These are phyloP conservation scores for Clanis bilineata DNA, from an alignment of 2,888 invertebrate species.

Conservation along the genomic window DNA sequence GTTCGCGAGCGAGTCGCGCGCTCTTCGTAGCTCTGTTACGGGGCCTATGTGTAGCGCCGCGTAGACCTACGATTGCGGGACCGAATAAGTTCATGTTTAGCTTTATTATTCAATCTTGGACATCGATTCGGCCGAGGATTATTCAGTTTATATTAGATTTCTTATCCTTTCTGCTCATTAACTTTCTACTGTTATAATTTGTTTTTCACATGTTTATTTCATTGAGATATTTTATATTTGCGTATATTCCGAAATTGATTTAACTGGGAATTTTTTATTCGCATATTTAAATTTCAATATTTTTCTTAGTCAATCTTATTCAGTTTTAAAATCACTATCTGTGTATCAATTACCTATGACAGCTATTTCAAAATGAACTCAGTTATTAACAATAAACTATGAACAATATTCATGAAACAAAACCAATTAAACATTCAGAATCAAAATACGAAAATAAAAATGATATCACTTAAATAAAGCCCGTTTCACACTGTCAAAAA, in stretches of 20 bases:
- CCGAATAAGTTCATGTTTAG: not conserved
- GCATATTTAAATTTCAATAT: no score
- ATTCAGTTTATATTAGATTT: not conserved
- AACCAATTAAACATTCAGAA: not conserved
- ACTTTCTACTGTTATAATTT: not conserved
- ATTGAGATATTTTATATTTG: no score
- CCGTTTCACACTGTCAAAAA: slow-evolving; percentile 58
- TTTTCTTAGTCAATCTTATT: no score
- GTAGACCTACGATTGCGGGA: slow-evolving; percentile 8
- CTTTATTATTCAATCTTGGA: not conserved
- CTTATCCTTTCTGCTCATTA: not conserved
- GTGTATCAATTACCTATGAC: no score
- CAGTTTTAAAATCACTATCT: no score
- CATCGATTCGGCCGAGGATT: not conserved
- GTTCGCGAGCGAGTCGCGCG: slow-evolving; percentile 9
- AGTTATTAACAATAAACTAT: no score
- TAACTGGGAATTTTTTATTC: no score
- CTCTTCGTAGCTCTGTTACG: slow-evolving; percentile 32
- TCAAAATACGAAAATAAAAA: slow-evolving; percentile 22
- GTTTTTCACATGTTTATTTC: no score
- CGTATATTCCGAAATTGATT: no score
- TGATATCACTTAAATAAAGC: slow-evolving; percentile 34
- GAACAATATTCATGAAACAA: not conserved
- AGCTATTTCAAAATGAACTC: no score
- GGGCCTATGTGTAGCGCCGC: slow-evolving; percentile 15